phyloP scores from a whole-genome alignment of 2,888 invertebrate species.

The Drosophila setosimentum region DNA sequence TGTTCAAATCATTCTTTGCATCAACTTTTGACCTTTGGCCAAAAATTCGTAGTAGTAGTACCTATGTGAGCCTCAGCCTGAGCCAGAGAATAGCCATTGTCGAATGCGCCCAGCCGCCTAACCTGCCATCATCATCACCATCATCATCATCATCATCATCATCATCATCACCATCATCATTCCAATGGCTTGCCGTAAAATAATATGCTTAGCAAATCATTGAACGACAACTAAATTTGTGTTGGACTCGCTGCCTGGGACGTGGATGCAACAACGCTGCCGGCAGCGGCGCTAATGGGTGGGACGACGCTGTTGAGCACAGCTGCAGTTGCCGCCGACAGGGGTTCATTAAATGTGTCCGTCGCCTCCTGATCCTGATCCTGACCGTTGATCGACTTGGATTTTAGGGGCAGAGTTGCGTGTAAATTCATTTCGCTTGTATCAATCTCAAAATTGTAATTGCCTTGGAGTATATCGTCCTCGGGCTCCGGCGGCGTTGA shows the following conservation, averaged over 20 bases:
- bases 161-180: conserved; percentile 41
- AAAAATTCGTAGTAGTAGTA: conserved; percentile 53
- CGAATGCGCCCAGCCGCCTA: conserved; percentile 9
- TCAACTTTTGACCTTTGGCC: conserved; percentile 74
- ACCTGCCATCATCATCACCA: conserved; percentile 9
- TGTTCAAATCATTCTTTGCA: conserved; percentile 43
- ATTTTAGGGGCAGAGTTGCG: conserved; percentile 31
- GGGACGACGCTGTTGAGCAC: conserved; percentile 26
- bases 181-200: conserved; percentile 82
- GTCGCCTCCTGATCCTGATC: conserved; percentile 3
- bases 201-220: conserved; percentile 83
- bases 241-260: conserved; percentile 77
- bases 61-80: conserved; percentile 31
- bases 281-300: conserved; percentile 29
- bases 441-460: conserved; percentile 52
- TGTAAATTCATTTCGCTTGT: conserved; percentile 39
- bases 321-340: conserved; percentile 37
- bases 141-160: neutral
- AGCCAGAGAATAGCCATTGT: conserved; percentile 17
- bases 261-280: conserved; percentile 56
- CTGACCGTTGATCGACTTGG: conserved; percentile 45
- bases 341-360: conserved; percentile 31
- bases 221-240: conserved; percentile 84
- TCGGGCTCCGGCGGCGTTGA: conserved; percentile 65
- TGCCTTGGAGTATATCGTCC: conserved; percentile 26